phyloP scores from a whole-genome alignment of 1,140 invertebrate species.

The Zaprionus davidi region DNA sequence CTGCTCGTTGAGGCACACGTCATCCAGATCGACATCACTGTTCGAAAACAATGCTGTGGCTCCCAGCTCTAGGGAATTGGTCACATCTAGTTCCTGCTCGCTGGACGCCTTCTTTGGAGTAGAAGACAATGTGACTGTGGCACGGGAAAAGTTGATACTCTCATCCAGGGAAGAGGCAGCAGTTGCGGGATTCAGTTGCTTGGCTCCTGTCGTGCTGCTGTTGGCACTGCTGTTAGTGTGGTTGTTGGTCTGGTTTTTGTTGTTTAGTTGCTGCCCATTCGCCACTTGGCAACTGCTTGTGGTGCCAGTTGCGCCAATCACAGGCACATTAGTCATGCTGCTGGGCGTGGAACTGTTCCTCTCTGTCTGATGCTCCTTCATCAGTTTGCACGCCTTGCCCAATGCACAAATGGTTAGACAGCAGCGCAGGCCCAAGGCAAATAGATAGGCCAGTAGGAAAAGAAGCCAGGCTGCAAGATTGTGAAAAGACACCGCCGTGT shows the following conservation, averaged over 20 bases:
- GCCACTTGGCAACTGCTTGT: slow-evolving; percentile 28
- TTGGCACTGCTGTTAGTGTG: slow-evolving; percentile 52
- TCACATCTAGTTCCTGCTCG: slow-evolving; percentile 84
- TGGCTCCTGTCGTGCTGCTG: slow-evolving; percentile 43
- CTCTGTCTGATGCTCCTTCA: slow-evolving; percentile 89
- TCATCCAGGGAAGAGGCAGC: slow-evolving; percentile 24
- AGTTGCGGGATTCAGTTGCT: slow-evolving; percentile 25
- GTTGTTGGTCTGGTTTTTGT: slow-evolving; percentile 79
- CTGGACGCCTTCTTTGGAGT: slow-evolving; percentile 67
- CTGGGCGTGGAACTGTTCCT: slow-evolving; percentile 84
- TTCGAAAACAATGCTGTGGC: slow-evolving; percentile 93
- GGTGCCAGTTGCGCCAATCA: slow-evolving; percentile 45
- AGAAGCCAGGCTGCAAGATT: slow-evolving; percentile 89
- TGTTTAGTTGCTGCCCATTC: slow-evolving; percentile 32
- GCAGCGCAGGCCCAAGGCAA: slow-evolving; percentile 92
- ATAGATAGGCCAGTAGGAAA: slow-evolving; percentile 90
- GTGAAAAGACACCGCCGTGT: slow-evolving; percentile 79
- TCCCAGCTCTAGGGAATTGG: slow-evolving; percentile 85
- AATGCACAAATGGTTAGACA: slow-evolving; percentile 94
- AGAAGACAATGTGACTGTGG: slow-evolving; percentile 40
- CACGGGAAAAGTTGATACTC: slow-evolving; percentile 53
- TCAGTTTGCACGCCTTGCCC: slow-evolving; percentile 94
- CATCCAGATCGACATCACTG: slow-evolving; percentile 93
- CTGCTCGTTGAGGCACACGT: slow-evolving; percentile 90
- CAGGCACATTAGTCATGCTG: slow-evolving; percentile 80